Evolutionary conservation across 2,113 vertebrate genomes (phyloP).

Genomic region (Leptosomus discolor): DNA sequence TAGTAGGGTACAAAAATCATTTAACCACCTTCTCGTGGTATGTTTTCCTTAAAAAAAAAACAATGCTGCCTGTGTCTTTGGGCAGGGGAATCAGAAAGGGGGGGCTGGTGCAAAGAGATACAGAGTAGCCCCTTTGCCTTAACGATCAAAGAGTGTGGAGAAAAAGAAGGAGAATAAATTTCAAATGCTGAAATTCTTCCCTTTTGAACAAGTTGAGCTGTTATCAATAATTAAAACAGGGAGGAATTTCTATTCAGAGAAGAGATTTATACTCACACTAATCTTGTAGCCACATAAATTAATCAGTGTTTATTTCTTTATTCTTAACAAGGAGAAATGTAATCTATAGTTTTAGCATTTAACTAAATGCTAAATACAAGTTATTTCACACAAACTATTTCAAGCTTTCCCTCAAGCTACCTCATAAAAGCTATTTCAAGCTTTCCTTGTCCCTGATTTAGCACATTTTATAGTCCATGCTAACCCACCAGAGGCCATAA

Average conservation of each 20-base stretch:
- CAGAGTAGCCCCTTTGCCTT: background rate
- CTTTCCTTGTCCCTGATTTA: background rate
- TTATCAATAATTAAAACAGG: background rate
- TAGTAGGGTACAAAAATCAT: background rate
- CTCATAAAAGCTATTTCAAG: slow-evolving; percentile 6
- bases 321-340: background rate
- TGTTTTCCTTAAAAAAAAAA: background rate
- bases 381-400: background rate
- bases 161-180: background rate
- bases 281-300: background rate
- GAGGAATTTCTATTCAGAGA: background rate
- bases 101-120: background rate
- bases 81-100: background rate
- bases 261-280: background rate
- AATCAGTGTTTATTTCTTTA: background rate
- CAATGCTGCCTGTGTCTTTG: rapidly evolving
- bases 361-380: background rate
- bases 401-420: background rate
- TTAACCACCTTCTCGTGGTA: rapidly evolving
- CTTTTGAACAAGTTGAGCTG: background rate
- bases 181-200: background rate
- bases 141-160: background rate
- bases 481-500: background rate
- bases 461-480: background rate
- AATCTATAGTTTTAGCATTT: background rate